Evolutionary conservation across 2,888 invertebrate species (phyloP).

Genomic region (Myopa tessellatipennis): DNA sequence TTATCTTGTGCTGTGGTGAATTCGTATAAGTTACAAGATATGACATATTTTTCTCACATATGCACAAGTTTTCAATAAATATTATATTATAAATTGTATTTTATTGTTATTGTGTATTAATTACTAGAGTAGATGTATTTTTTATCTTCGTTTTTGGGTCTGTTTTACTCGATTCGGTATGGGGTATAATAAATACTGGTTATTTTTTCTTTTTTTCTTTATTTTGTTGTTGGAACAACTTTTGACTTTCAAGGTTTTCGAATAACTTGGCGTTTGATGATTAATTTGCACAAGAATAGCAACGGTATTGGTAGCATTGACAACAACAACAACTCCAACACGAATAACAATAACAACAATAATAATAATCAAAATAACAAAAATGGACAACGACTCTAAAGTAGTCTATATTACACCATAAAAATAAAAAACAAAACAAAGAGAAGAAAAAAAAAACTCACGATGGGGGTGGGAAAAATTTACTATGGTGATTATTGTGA

Average conservation of each 20-base stretch:
- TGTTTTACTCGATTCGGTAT: not conserved
- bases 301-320: not conserved
- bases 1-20: too few relatives aligned
- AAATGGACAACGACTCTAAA: not conserved
- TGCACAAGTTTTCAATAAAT: too few relatives aligned
- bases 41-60: too few relatives aligned
- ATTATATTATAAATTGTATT: too few relatives aligned
- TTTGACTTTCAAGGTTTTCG: conserved; percentile 37
- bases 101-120: not conserved
- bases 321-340: conserved; percentile 1
- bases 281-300: not conserved
- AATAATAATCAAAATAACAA: conserved; percentile 17
- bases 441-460: not conserved
- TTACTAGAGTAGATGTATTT: not conserved
- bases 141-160: not conserved
- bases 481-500: too few relatives aligned
- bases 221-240: not conserved
- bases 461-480: not conserved
- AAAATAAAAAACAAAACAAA: not conserved
- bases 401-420: not conserved
- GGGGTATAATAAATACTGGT: not conserved
- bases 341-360: not conserved
- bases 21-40: too few relatives aligned
- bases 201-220: not conserved
- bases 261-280: conserved; percentile 20